Evolutionary conservation across 2,888 invertebrate genomes (phyloP).

Genomic region (Malacosoma neustria): DNA sequence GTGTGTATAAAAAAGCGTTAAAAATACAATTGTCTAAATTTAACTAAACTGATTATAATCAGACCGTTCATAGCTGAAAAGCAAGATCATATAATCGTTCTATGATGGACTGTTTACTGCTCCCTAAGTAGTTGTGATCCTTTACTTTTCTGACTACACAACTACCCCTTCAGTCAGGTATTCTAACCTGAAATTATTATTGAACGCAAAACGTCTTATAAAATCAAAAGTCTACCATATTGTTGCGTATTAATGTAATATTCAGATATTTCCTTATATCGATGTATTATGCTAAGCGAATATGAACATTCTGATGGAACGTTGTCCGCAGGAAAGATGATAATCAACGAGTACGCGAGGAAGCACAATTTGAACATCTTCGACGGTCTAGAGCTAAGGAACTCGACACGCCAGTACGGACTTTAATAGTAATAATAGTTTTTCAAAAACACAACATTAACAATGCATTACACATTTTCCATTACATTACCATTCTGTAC

Average conservation of each 20-base stretch:
- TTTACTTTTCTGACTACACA: no score
- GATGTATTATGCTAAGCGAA: conserved; percentile 15
- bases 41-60: no score
- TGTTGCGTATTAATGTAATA: not conserved
- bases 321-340: conserved; percentile 79
- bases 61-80: no score
- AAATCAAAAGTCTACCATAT: not conserved
- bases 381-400: conserved; percentile 83
- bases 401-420: conserved; percentile 87
- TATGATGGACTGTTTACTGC: no score
- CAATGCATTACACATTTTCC: conserved; percentile 6
- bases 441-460: conserved; percentile 35
- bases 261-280: not conserved
- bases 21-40: no score
- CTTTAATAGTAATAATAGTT: conserved; percentile 79
- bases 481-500: no score
- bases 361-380: conserved; percentile 84
- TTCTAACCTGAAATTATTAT: no score
- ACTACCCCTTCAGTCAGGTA: no score
- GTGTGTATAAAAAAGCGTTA: no score
- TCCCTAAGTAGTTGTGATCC: no score
- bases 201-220: not conserved
- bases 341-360: conserved; percentile 84
- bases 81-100: no score
- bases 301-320: conserved; percentile 22